These are phyloP conservation scores for Oligia latruncula DNA, from an alignment of 2,888 invertebrate genomes.

Conservation along the genomic window DNA sequence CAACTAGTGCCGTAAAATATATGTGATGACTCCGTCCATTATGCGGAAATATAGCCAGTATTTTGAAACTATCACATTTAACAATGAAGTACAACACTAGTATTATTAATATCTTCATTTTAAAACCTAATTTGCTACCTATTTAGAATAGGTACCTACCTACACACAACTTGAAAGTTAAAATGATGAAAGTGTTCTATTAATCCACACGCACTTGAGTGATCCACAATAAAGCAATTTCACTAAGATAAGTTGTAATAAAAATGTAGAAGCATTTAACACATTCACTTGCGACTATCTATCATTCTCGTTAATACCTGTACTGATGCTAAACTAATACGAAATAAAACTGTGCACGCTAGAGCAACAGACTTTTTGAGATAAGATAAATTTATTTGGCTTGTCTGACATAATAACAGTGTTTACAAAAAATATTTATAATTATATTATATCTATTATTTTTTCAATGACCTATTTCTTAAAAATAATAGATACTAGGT, in stretches of 20 bases:
- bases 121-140: not conserved
- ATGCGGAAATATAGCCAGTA: conserved; percentile 73
- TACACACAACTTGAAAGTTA: not conserved
- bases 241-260: not conserved
- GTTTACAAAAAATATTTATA: not conserved
- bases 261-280: conserved; percentile 1
- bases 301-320: not conserved
- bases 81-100: conserved; percentile 29
- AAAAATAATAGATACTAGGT: not conserved
- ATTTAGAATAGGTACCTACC: not conserved
- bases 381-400: conserved; percentile 11
- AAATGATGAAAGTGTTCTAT: not conserved
- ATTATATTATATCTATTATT: not conserved
- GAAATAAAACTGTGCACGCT: not conserved
- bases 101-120: conserved; percentile 42
- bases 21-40: conserved; percentile 75
- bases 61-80: conserved; percentile 63
- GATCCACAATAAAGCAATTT: not conserved
- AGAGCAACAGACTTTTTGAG: not conserved
- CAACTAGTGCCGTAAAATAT: conserved; percentile 53
- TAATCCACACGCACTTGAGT: conserved; percentile 11
- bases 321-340: conserved; percentile 4
- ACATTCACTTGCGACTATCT: conserved; percentile 5
- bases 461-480: not conserved
- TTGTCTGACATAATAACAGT: not conserved